Conservation (phyloP, 2,888 invertebrate species). For the Chloroclystis v-ata region DNA sequence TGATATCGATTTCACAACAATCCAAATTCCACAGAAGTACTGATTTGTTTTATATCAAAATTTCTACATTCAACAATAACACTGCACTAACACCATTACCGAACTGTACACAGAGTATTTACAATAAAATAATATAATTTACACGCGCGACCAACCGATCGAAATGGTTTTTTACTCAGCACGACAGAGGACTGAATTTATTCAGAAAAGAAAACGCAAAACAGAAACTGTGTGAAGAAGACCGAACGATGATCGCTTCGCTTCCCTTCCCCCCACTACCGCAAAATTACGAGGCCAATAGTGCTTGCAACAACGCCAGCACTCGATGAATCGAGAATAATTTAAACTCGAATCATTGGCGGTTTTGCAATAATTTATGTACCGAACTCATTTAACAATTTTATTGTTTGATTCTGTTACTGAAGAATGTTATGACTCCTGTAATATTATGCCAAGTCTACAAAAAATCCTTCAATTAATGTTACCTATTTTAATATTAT, state of each 20-base stretch:
- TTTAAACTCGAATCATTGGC: background rate
- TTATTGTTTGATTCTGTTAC: too few relatives aligned
- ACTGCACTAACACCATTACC: constrained; percentile 47
- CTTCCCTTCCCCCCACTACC: constrained; percentile 65
- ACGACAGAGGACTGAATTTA: constrained; percentile 69
- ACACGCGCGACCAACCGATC: constrained; percentile 54
- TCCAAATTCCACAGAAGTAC: constrained; percentile 55
- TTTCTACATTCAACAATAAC: too few relatives aligned
- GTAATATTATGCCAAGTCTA: too few relatives aligned
- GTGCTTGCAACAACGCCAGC: constrained; percentile 52
- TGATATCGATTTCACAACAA: constrained; percentile 47
- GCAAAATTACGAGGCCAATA: constrained; percentile 73
- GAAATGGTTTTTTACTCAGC: constrained; percentile 52
- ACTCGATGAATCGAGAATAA: constrained; percentile 40
- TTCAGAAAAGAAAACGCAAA: constrained; percentile 65
- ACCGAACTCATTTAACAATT: too few relatives aligned
- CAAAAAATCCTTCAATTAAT: too few relatives aligned
- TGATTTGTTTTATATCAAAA: constrained; percentile 45
- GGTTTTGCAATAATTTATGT: constrained; percentile 14
- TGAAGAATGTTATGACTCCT: too few relatives aligned
- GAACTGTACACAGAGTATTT: constrained; percentile 46
- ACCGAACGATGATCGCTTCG: constrained; percentile 60
- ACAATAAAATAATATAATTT: constrained; percentile 59
- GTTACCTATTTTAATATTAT: too few relatives aligned
- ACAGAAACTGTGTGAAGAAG: constrained; percentile 71